Base-by-base conservation (phyloP, 1,140 invertebrate genomes). In the Psilanteris sp. region DNA sequence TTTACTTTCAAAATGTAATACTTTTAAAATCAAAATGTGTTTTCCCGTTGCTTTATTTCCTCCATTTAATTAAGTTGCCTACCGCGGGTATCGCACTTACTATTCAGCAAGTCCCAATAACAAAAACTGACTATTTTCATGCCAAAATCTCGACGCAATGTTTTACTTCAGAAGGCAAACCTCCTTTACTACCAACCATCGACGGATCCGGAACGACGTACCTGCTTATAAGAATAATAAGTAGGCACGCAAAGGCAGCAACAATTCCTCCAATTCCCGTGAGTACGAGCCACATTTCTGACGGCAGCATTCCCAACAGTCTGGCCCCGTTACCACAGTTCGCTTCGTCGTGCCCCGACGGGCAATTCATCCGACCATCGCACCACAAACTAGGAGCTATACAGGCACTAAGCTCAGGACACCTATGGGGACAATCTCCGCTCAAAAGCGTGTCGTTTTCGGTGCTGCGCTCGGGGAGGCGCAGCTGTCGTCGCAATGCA, bases 361-460 rank as follows among this genome's bases (percentile, higher is more conserved):
- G 95, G 82, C 95, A 96, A 84, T 96, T 94, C 18, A 91, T 88
- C 72, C 91, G 91, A 26, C 96, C 95, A 85, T 97, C 95, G 84
- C 96, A 97, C 95, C 95, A 96, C 20, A 97, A 87, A 32, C 91
- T 91, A 3, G 93, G 88, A 70, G 93, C 93, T 61, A 97, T 97
- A 82, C 96, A 97, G 11, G 95, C 95, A 80, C 96, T 94, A 55
- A 97, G 88, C 85, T 97, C 95, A 4, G 95, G 95, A 85, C 96
- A 97, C 82, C 93, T 93, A 80, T 93, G 91, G 70, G 89, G 87
- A 79, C 92, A 93, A 74, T 93, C 92, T 84, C 91, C 83, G 68
- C 83, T 85, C 55, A 85, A 59, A 77, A 82, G 76, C 0, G 91
- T 92, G 20, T 92, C 92, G 77, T 92, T 93, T 20, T 92, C 78